These are phyloP conservation scores for Rapana venosa DNA, from an alignment of 2,888 invertebrate genomes.

Conservation along the genomic window DNA sequence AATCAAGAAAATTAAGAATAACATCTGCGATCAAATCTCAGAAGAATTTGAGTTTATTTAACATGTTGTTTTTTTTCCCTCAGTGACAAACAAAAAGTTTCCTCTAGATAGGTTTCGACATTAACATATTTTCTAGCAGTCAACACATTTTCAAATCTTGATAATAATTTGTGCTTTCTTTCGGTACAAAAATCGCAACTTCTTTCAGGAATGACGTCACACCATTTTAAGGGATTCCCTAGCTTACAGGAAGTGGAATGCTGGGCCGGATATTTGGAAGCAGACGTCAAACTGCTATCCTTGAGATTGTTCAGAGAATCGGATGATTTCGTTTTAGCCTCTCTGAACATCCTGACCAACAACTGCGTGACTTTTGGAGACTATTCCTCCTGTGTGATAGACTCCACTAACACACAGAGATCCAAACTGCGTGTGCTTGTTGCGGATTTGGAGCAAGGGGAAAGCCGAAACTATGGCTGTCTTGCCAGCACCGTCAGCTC, in stretches of 20 bases:
- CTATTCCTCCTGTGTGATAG: conserved; percentile 14
- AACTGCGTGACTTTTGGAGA: neutral
- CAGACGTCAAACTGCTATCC: conserved; percentile 10
- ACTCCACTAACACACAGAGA: neutral
- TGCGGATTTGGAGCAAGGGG: neutral
- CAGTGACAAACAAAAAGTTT: too few species aligned
- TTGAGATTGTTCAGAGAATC: neutral
- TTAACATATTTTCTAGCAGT: too few species aligned
- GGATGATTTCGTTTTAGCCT: neutral
- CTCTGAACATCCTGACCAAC: neutral
- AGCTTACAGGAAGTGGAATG: conserved; percentile 16
- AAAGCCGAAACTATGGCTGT: neutral
- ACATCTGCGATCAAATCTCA: too few species aligned
- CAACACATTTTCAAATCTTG: neutral
- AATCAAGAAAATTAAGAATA: too few species aligned
- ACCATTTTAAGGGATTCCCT: conserved; percentile 26
- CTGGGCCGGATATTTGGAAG: neutral
- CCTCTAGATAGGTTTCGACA: neutral
- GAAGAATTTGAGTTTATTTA: too few species aligned
- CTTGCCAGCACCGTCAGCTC: neutral
- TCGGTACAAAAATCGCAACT: too few species aligned
- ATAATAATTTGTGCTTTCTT: neutral
- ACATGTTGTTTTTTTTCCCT: too few species aligned
- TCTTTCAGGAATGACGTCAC: conserved; percentile 25
- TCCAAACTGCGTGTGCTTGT: neutral